Percentiles rank a stretch among this genome's conserved stretches.
Conservation (phyloP, 2,888 invertebrate genomes). For the Melanchra persicariae region DNA sequence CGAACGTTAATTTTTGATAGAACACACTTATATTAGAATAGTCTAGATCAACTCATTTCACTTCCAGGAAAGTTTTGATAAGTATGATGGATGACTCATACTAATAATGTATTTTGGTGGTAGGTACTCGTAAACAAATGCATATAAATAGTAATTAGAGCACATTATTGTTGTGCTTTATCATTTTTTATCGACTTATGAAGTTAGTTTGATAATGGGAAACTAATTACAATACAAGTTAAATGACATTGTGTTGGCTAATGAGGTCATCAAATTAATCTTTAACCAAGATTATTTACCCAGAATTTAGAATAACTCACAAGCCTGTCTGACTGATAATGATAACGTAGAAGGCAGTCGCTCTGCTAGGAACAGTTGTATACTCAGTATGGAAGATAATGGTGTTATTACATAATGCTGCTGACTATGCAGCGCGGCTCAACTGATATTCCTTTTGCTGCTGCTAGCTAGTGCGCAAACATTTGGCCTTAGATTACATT, state of each 20-base stretch:
- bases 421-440: not conserved
- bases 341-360: slow-evolving; percentile 14
- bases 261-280: slow-evolving; percentile 41
- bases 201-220: slow-evolving; percentile 12
- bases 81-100: slow-evolving; percentile 30
- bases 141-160: slow-evolving; percentile 23
- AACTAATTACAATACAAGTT: slow-evolving; percentile 20
- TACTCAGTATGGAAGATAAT: not conserved
- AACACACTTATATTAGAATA: slow-evolving; percentile 24
- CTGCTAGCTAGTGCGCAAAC: slow-evolving; percentile 29
- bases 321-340: slow-evolving; percentile 28
- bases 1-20: slow-evolving; percentile 41
- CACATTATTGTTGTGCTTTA: slow-evolving; percentile 20
- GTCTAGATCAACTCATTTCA: slow-evolving; percentile 34
- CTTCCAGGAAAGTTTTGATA: slow-evolving; percentile 23
- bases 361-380: not conserved
- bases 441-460: slow-evolving; percentile 2
- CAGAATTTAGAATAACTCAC: slow-evolving; percentile 29
- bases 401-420: slow-evolving; percentile 2
- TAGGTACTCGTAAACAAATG: slow-evolving; percentile 21
- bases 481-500: slow-evolving; percentile 25
- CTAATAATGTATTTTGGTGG: slow-evolving; percentile 10
- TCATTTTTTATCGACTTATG: slow-evolving; percentile 15
- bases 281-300: slow-evolving; percentile 9
- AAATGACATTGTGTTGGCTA: slow-evolving; percentile 29